These are phyloP conservation scores for Rhinolophus sinicus DNA, from an alignment of 2,113 vertebrate species.

Conservation along the genomic window DNA sequence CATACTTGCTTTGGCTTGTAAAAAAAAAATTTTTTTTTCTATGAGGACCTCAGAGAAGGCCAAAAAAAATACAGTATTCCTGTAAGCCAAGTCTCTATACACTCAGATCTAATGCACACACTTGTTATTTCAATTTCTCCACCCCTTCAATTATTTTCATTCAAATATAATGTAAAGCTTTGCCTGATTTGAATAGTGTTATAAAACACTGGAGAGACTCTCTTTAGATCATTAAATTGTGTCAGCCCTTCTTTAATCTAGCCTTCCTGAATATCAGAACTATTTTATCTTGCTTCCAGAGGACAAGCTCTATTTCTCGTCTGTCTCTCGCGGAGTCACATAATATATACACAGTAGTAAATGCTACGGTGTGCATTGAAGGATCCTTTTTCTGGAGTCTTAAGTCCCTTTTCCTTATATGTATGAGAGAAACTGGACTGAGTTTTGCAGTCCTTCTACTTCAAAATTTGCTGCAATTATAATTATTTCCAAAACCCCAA, in stretches of 20 bases:
- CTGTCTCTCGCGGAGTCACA: not conserved
- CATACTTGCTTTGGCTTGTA: constrained; percentile 47
- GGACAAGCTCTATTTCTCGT: not conserved
- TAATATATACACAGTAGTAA: not conserved
- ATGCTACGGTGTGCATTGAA: not conserved
- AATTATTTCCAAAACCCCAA: not conserved
- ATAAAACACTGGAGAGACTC: not conserved
- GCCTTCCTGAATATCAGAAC: not conserved
- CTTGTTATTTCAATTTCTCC: constrained; percentile 15
- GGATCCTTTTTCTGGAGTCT: not conserved
- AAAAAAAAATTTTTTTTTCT: too few relatives aligned
- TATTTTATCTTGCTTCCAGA: not conserved
- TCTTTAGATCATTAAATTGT: not conserved
- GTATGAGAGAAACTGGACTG: not conserved
- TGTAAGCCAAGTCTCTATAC: not conserved
- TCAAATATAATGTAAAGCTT: not conserved
- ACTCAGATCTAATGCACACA: not conserved
- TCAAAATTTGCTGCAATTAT: not conserved
- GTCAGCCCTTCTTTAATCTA: not conserved
- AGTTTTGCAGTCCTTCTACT: not conserved
- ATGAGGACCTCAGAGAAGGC: not conserved
- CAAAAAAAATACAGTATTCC: not conserved
- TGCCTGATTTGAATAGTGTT: constrained; percentile 23
- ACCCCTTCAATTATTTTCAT: constrained; percentile 35
- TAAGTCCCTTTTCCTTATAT: not conserved